Evolutionary conservation across 1,140 invertebrate genomes (phyloP).

Genomic region (Plodia interpunctella): DNA sequence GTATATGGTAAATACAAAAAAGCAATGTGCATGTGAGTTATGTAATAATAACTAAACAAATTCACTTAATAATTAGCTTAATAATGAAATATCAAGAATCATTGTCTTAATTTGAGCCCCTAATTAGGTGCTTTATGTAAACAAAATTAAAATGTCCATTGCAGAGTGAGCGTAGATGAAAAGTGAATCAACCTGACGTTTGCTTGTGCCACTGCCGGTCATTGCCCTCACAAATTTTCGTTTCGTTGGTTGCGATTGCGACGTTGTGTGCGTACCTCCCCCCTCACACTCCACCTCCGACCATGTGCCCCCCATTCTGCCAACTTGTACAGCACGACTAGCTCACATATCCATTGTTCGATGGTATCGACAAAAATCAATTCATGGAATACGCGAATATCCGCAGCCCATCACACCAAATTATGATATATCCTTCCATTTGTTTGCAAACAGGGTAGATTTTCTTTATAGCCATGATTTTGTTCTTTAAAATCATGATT

Average conservation of each 20-base stretch:
- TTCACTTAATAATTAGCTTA: neutral
- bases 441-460: neutral
- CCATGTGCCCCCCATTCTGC: conserved; percentile 39
- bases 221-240: conserved; percentile 73
- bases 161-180: conserved; percentile 67
- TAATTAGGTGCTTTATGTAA: conserved; percentile 25
- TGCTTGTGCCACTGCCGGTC: conserved; percentile 62
- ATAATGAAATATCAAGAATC: neutral
- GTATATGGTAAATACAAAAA: too few relatives aligned
- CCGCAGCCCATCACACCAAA: neutral
- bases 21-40: neutral
- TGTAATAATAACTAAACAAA: neutral
- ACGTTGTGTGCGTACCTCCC: conserved; percentile 36
- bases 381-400: neutral
- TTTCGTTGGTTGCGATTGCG: conserved; percentile 66
- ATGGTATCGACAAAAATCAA: conserved; percentile 15
- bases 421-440: neutral
- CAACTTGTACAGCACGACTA: conserved; percentile 52
- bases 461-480: neutral
- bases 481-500: neutral
- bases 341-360: conserved; percentile 30
- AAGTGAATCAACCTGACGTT: conserved; percentile 74
- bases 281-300: conserved; percentile 24
- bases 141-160: conserved; percentile 34
- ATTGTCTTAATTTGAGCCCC: conserved; percentile 31